phyloP scores from a whole-genome alignment of 2,113 vertebrate species.

The Mionectes macconnelli region DNA sequence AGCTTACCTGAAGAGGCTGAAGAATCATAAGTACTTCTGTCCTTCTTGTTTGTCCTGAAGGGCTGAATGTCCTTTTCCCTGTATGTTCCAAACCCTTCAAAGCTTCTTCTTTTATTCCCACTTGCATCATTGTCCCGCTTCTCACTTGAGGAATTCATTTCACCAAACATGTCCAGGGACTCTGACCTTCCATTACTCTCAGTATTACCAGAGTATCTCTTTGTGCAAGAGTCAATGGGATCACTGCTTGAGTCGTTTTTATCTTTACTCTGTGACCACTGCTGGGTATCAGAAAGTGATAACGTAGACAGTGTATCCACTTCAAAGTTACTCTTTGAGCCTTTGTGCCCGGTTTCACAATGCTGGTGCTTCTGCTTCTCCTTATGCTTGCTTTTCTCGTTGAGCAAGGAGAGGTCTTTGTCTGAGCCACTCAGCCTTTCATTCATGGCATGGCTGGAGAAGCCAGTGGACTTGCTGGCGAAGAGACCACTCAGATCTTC shows the following conservation, averaged over 20 bases:
- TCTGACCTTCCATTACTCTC: conserved; percentile 73
- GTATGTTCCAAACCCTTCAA: conserved; percentile 88
- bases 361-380: conserved; percentile 86
- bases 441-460: conserved; percentile 80
- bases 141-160: conserved; percentile 77
- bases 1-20: conserved; percentile 86
- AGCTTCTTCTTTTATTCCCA: conserved; percentile 84
- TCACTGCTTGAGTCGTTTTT: conserved; percentile 82
- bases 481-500: conserved; percentile 94
- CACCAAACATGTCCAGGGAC: conserved; percentile 83
- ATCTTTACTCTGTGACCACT: conserved; percentile 85
- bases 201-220: conserved; percentile 79
- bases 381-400: conserved; percentile 85
- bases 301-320: conserved; percentile 87
- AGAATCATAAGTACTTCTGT: conserved; percentile 80
- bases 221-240: conserved; percentile 86
- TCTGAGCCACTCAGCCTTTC: conserved; percentile 81
- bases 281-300: conserved; percentile 88
- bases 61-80: conserved; percentile 89
- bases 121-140: conserved; percentile 81
- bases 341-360: conserved; percentile 76
- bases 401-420: conserved; percentile 82
- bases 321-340: conserved; percentile 87
- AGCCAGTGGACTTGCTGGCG: conserved; percentile 83
- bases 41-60: conserved; percentile 85